These are phyloP conservation scores for Phenacoccus solenopsis DNA, from an alignment of 1,140 invertebrate species.

Conservation along the genomic window DNA sequence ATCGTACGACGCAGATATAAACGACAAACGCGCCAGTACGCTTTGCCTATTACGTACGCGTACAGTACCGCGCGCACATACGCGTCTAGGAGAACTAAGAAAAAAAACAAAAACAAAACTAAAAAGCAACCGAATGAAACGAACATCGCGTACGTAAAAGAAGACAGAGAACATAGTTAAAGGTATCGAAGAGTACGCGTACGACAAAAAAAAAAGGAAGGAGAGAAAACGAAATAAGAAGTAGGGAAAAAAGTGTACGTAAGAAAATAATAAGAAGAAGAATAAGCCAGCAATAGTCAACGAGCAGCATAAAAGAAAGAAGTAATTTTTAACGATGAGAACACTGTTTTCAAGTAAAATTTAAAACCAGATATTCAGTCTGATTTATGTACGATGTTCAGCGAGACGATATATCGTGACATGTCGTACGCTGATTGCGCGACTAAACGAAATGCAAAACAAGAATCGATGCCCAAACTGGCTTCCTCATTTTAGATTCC, in stretches of 20 bases:
- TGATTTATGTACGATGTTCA: slow-evolving; percentile 12
- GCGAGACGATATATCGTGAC: slow-evolving; percentile 14
- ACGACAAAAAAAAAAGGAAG: neutral
- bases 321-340: slow-evolving; percentile 16
- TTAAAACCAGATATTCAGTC: slow-evolving; percentile 14
- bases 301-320: no score
- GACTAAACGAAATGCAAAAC: slow-evolving; percentile 14
- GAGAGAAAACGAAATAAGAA: neutral
- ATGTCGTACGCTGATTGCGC: slow-evolving; percentile 15
- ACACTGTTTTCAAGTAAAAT: slow-evolving; percentile 10
- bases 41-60: neutral
- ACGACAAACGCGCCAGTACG: neutral
- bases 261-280: neutral
- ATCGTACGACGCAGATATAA: neutral
- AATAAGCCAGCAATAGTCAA: neutral
- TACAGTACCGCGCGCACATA: no score
- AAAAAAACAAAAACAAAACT: no score
- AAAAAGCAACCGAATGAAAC: no score
- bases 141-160: no score
- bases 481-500: slow-evolving; percentile 7
- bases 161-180: no score
- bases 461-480: slow-evolving; percentile 5
- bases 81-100: no score
- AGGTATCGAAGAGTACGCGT: no score
- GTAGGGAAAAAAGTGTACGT: neutral